These are phyloP conservation scores for Ctenopoma multispine DNA, from an alignment of 2,797 vertebrate species.

Conservation along the genomic window DNA sequence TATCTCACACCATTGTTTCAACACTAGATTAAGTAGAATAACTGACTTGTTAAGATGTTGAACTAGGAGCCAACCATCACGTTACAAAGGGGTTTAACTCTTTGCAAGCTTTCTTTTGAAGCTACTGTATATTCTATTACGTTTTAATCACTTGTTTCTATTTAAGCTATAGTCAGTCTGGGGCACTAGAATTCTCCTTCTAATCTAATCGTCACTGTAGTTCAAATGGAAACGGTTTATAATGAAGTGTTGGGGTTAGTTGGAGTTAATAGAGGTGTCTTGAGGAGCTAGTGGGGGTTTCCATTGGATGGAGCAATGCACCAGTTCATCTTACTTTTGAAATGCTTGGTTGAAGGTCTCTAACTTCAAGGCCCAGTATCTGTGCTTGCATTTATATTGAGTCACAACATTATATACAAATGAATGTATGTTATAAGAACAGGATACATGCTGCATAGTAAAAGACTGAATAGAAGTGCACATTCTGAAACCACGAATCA, in stretches of 20 bases:
- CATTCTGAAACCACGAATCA: too few relatives aligned
- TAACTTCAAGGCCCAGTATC: constrained; percentile 85
- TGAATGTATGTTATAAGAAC: constrained; percentile 47
- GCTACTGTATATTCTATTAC: constrained; percentile 38
- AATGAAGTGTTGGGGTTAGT: constrained; percentile 70
- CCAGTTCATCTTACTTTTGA: constrained; percentile 80
- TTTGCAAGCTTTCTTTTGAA: background rate
- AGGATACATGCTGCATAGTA: constrained; percentile 21
- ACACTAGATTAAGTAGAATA: constrained; percentile 9
- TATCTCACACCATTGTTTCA: background rate
- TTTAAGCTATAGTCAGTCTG: constrained; percentile 63
- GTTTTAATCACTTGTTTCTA: constrained; percentile 58
- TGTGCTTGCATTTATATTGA: constrained; percentile 84
- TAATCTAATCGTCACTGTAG: constrained; percentile 24
- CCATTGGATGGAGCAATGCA: constrained; percentile 52
- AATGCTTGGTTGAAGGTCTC: constrained; percentile 82
- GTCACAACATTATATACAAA: constrained; percentile 74
- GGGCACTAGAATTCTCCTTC: constrained; percentile 39
- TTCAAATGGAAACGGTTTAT: constrained; percentile 48
- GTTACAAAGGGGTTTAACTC: constrained; percentile 21
- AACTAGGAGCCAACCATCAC: constrained; percentile 7
- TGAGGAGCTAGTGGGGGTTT: constrained; percentile 53
- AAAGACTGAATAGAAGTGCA: constrained; percentile 12
- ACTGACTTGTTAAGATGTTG: constrained; percentile 56
- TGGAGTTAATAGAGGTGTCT: constrained; percentile 67